A percentile compares a stretch with the other conserved stretches of the same genome.
Evolutionary conservation across 2,797 vertebrate genomes (phyloP).

Genomic region (Aotus griseimembra): DNA sequence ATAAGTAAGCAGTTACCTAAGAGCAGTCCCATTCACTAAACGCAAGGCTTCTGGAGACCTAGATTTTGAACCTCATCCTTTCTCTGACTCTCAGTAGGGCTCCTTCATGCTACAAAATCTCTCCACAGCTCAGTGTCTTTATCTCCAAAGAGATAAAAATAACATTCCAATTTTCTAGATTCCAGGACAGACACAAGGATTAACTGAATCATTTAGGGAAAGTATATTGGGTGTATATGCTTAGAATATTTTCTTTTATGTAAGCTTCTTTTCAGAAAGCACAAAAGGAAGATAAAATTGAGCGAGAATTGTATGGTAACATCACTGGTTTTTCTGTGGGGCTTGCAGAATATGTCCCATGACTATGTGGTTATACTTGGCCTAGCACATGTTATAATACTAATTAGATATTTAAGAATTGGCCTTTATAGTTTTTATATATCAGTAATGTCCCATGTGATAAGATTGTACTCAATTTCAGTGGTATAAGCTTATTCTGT

Average conservation of each 20-base stretch:
- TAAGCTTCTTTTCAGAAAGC: neutral
- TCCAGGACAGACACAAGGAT: neutral
- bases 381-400: neutral
- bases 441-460: neutral
- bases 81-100: constrained; percentile 6
- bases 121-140: neutral
- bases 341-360: neutral
- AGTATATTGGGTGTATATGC: neutral
- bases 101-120: constrained; percentile 20
- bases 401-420: neutral
- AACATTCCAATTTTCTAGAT: constrained; percentile 33
- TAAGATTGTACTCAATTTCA: neutral
- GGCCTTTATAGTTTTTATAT: neutral
- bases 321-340: neutral
- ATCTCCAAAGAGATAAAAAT: constrained; percentile 28
- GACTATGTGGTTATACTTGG: neutral
- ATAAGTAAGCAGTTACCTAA: constrained; percentile 61
- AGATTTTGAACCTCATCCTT: constrained; percentile 39
- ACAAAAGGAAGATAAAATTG: neutral
- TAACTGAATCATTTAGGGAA: constrained; percentile 28
- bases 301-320: neutral
- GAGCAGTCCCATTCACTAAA: constrained; percentile 36
- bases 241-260: constrained; percentile 8
- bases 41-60: constrained; percentile 11
- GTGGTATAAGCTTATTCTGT: neutral